phyloP scores from a whole-genome alignment of 2,797 vertebrate species.

The Poecilia gillii region DNA sequence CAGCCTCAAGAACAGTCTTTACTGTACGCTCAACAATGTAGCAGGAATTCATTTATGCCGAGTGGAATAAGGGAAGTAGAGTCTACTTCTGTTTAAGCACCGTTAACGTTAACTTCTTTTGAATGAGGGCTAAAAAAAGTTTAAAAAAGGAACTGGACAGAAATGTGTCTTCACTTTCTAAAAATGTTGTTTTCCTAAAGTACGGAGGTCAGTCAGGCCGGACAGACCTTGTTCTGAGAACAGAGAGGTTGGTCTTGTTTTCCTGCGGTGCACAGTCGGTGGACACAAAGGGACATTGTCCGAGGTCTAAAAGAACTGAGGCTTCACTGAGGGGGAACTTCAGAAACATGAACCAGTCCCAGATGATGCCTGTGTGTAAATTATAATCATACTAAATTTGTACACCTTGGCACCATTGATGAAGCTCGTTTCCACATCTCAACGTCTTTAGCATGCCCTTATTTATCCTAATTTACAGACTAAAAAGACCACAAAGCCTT shows the following conservation, averaged over 20 bases:
- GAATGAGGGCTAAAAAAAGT: not conserved
- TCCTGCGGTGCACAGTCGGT: conserved; percentile 6
- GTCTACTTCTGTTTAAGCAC: conserved; percentile 15
- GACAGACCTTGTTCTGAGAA: conserved; percentile 20
- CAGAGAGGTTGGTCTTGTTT: conserved; percentile 35
- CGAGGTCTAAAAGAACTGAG: conserved; percentile 29
- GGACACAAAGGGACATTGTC: conserved; percentile 46
- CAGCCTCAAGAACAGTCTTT: conserved; percentile 5
- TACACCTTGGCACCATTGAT: not conserved
- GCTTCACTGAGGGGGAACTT: conserved; percentile 23
- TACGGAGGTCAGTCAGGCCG: conserved; percentile 6
- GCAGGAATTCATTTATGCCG: conserved; percentile 13
- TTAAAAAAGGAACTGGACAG: conserved; percentile 3
- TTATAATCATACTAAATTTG: conserved; percentile 1
- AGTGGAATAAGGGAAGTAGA: conserved; percentile 16
- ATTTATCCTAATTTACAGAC: not conserved
- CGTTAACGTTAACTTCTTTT: conserved; percentile 10
- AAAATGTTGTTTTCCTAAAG: not conserved
- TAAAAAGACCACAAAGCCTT: not conserved
- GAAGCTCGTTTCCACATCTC: not conserved
- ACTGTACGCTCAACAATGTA: conserved; percentile 17
- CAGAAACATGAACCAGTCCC: conserved; percentile 15
- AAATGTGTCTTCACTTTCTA: conserved; percentile 7
- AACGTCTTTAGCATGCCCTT: not conserved
- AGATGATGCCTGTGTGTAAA: conserved; percentile 13